A percentile compares a stretch with the other conserved stretches of the same genome.
Evolutionary conservation across 2,888 invertebrate genomes (phyloP).

Genomic region (Lomographa bimaculata): DNA sequence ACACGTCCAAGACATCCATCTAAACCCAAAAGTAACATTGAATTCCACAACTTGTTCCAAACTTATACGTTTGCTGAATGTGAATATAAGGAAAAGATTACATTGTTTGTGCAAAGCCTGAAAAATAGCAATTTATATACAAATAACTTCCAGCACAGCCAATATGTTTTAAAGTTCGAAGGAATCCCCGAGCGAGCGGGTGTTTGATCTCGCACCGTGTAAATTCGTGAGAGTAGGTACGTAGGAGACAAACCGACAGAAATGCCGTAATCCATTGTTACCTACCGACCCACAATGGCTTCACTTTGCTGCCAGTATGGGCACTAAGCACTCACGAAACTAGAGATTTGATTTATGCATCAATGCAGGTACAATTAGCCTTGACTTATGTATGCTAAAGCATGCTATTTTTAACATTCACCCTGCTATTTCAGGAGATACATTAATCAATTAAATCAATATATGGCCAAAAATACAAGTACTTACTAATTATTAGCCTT

Average conservation of each 20-base stretch:
- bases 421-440: no score
- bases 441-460: no score
- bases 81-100: constrained; percentile 20
- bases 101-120: constrained; percentile 19
- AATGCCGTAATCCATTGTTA: constrained; percentile 57
- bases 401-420: no score
- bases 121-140: constrained; percentile 25
- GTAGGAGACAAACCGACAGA: constrained; percentile 34
- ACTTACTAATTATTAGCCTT: no score
- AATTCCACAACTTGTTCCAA: constrained; percentile 18
- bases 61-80: constrained; percentile 14
- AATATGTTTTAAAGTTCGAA: constrained; percentile 30
- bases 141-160: constrained; percentile 22
- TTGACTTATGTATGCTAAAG: no score
- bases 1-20: constrained; percentile 1
- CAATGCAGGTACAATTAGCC: no score
- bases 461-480: no score
- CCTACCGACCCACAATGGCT: constrained; percentile 49
- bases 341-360: background rate
- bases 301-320: background rate
- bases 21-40: constrained; percentile 11
- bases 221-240: constrained; percentile 43
- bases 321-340: background rate
- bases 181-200: constrained; percentile 33
- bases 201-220: constrained; percentile 45